Base-by-base conservation (phyloP, 1,140 invertebrate species). In the Conopomorpha cramerella region DNA sequence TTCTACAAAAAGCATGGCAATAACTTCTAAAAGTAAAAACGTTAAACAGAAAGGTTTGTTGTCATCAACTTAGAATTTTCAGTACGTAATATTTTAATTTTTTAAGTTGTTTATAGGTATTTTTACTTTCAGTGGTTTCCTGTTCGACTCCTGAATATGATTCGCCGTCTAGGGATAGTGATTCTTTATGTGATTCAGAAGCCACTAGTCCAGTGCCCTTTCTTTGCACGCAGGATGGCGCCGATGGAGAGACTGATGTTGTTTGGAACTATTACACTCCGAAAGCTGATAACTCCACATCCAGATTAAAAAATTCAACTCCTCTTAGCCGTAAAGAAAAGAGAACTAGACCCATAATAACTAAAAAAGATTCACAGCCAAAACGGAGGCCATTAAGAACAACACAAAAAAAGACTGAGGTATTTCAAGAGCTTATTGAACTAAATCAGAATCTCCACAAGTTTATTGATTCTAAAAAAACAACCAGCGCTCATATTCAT, bases 211-310 rank as follows among this genome's bases (percentile, higher is more conserved):
- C 77, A 11, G 67, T 79, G 3, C 71, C 68, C 16, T 79, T 79
- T 53, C 30, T 77, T 2, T 78, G 67, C 39, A 79, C 73, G n/a
- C 77, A 79, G 51, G 77, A 79, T 60, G 77, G 71, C 8, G 53
- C 59, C 3, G 64, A 68, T 38, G 76, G 73, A 3, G 66, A 73
- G 45, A 68, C 62, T 34, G 73, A 78, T 49, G 77, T 79, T 35
- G 58, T 79, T 13, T 79, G 74, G 74, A 78, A 79, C 43, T 77
- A 66, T 35, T 76, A 78, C 40, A 77, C 74, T 26, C 71, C 70
- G 16, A 66, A 66, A 36, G 55, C 70, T 29, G 55, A 58, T 29
- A 34, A 54, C 34, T 34, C 43, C 4, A 39, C 44, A 36, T 46
- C 49, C 15, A 43, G 45, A 3, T 28, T 38, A 3, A 61, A 57